These are phyloP conservation scores for Actenoides hombroni DNA, from an alignment of 2,113 vertebrate genomes.

Conservation along the genomic window DNA sequence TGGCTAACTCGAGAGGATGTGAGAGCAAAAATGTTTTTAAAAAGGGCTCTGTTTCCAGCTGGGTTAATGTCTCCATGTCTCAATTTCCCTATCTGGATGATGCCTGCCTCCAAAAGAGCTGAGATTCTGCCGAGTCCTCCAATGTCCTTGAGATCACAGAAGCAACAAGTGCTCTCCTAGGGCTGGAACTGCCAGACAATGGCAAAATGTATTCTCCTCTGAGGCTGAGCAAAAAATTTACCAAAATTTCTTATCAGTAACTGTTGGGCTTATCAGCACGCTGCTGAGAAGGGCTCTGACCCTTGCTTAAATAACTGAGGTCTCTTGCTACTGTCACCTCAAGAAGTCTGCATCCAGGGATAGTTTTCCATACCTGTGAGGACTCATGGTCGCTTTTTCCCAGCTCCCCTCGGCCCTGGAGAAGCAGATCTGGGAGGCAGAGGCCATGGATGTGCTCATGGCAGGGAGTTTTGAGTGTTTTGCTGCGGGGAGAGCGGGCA, in stretches of 20 bases:
- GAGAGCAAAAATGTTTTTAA: not conserved
- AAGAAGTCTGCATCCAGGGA: not conserved
- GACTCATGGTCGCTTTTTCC: not conserved
- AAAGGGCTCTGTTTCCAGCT: not conserved
- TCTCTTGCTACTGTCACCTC: not conserved
- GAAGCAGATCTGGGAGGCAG: not conserved
- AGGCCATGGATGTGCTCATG: rapidly evolving
- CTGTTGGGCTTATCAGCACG: not conserved
- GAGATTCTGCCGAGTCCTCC: not conserved
- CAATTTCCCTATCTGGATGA: not conserved
- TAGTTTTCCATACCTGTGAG: not conserved
- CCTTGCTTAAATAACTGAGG: not conserved
- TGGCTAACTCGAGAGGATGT: not conserved
- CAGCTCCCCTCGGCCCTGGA: rapidly evolving
- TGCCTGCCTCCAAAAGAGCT: not conserved
- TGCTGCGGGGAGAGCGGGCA: not conserved
- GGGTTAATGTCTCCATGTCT: not conserved
- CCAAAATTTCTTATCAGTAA: slow-evolving; percentile 5
- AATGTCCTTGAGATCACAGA: not conserved
- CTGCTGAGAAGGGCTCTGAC: not conserved
- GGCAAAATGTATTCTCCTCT: not conserved
- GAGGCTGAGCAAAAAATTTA: not conserved
- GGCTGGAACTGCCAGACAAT: not conserved
- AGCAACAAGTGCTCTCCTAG: not conserved
- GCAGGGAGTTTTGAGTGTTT: not conserved